A percentile compares a stretch with the other conserved stretches of the same genome.
These are phyloP conservation scores for Patella vulgata DNA, from an alignment of 1,140 invertebrate species.

Conservation along the genomic window DNA sequence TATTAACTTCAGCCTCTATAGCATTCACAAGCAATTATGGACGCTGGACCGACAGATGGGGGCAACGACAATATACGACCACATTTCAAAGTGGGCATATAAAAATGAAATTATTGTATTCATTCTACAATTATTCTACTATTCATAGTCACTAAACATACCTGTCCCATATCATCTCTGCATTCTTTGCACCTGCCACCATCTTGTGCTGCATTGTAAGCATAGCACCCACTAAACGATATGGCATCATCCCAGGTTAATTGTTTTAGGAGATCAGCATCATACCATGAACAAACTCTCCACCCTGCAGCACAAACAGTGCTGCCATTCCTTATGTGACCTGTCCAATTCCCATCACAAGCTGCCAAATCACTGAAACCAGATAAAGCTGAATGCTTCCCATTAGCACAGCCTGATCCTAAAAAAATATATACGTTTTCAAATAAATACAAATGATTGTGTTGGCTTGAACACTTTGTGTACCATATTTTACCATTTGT, in stretches of 20 bases:
- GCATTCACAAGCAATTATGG: too few relatives aligned
- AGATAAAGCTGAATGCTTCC: constrained; percentile 33
- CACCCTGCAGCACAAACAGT: constrained; percentile 56
- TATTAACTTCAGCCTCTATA: too few relatives aligned
- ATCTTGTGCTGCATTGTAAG: constrained; percentile 62
- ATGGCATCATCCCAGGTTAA: constrained; percentile 58
- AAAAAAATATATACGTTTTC: too few relatives aligned
- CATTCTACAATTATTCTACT: too few relatives aligned
- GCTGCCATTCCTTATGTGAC: constrained; percentile 54
- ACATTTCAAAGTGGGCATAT: too few relatives aligned
- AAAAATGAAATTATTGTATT: too few relatives aligned
- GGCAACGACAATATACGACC: too few relatives aligned
- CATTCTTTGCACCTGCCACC: constrained; percentile 57
- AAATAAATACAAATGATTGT: too few relatives aligned
- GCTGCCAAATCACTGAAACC: constrained; percentile 35
- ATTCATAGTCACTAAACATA: too few relatives aligned
- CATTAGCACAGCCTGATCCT: constrained; percentile 51
- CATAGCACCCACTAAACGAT: constrained; percentile 55
- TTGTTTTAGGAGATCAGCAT: constrained; percentile 41
- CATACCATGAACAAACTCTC: constrained; percentile 57
- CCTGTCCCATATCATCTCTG: constrained; percentile 42
- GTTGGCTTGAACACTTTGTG: too few relatives aligned
- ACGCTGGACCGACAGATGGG: too few relatives aligned
- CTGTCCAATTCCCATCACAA: constrained; percentile 56
- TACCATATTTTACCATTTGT: too few relatives aligned